Conservation (phyloP, 2,888 invertebrate species). For the Trisateles emortualis region DNA sequence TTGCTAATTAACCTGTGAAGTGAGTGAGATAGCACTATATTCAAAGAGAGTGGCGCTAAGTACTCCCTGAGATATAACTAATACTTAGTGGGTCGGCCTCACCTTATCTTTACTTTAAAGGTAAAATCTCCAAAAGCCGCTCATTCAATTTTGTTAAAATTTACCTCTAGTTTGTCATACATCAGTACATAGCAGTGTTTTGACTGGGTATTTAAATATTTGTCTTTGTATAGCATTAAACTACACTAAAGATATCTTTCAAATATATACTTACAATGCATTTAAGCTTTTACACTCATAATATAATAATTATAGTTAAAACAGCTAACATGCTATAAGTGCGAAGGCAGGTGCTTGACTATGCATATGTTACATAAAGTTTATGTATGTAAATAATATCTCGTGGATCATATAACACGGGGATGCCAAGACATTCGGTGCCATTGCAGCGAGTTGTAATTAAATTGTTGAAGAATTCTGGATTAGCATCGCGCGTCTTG, state of each 20-base stretch:
- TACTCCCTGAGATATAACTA: not conserved
- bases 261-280: too few relatives aligned
- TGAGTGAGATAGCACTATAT: constrained; percentile 3
- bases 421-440: constrained; percentile 18
- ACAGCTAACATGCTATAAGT: too few relatives aligned
- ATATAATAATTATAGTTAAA: too few relatives aligned
- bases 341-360: not conserved
- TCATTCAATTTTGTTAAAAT: constrained; percentile 46
- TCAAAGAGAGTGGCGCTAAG: constrained; percentile 32
- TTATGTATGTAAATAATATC: not conserved
- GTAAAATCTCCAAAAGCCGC: constrained; percentile 45
- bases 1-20: constrained; percentile 53
- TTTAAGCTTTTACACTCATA: too few relatives aligned
- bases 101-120: constrained; percentile 44
- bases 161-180: constrained; percentile 35
- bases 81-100: constrained; percentile 13
- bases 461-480: constrained; percentile 43
- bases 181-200: constrained; percentile 27
- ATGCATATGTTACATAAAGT: not conserved
- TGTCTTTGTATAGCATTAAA: too few relatives aligned
- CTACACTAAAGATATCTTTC: too few relatives aligned
- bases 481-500: constrained; percentile 36
- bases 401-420: constrained; percentile 8
- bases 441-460: constrained; percentile 35
- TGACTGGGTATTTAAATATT: constrained; percentile 24